Conservation (phyloP, 2,113 vertebrate species). For the Thomomys bottae region DNA sequence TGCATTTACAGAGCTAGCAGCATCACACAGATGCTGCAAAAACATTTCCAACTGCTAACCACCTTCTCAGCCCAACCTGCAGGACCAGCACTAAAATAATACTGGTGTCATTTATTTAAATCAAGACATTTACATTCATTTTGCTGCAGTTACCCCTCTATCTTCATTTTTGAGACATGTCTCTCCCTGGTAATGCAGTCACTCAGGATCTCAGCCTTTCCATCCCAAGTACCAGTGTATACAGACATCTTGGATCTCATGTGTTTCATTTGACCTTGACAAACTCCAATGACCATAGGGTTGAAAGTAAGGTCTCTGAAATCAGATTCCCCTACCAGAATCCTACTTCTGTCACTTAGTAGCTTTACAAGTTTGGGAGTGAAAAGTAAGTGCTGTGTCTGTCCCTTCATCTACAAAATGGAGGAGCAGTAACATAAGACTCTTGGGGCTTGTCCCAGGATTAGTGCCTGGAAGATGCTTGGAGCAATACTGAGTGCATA, state of each 20-base stretch:
- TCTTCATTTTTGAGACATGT: no score
- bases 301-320: not conserved
- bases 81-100: not conserved
- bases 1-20: not conserved
- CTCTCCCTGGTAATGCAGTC: not conserved
- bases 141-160: not conserved
- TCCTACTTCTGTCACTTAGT: not conserved
- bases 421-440: not conserved
- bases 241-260: not conserved
- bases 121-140: not conserved
- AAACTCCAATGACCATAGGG: not conserved
- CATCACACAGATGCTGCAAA: not conserved
- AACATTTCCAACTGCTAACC: not conserved
- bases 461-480: not conserved
- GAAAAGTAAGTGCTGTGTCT: not conserved
- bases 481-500: not conserved
- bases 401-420: conserved; percentile 1
- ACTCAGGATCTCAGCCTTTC: not conserved
- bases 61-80: not conserved
- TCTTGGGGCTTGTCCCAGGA: not conserved
- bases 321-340: not conserved
- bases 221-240: not conserved
- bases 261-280: not conserved
- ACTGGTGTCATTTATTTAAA: not conserved
- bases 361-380: not conserved